Base-by-base conservation (phyloP, 2,888 invertebrate genomes). In the Panopea generosa region DNA sequence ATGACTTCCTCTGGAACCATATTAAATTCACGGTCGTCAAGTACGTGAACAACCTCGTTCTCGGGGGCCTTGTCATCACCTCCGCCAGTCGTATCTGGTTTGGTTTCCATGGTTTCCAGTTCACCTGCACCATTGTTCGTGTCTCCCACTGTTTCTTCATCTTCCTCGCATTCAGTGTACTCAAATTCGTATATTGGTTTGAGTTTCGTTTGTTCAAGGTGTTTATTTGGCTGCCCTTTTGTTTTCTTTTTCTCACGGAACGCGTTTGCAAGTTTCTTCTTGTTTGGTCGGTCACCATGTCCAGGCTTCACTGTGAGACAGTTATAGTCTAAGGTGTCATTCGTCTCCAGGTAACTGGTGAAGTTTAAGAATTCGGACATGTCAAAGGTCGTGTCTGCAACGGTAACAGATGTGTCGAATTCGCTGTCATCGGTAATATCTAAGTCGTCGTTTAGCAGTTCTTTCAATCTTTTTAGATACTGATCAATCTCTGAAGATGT, bases 191-290 rank as follows among this genome's bases (percentile, higher is more conserved):
- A 26, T 18, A 20, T 33, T n/a, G 7, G 47, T 40, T 16, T 26
- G 14, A 14, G 4, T 14, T 50, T 18, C 4, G 18, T n/a, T n/a
- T 40, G 27, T 6, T 9, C 43, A n/a, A 72, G 59, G 53, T 72
- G 72, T 47, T 72, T 72, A 26, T 72, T 72, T 2, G 72, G 65
- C 29, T 43, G 20, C 14, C 72, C 72, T 49, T 66, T 72, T 4
- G 72, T 72, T 38, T 72, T 72, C 0, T 47, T 45, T 26, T 72
- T 72, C 47, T 60, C 65, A 29, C 43, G 49, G n/a, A 50, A 45
- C 4, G 26, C 24, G n/a, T 50, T 27, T 22, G 50, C 47, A 7
- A 72, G 47, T 40, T 72, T 66, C 55, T 72, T 72, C 50, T 38
- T 65, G 43, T 72, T 65, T 11, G 66, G 65, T 7, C 55, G 27